Percentiles rank a stretch among this genome's conserved stretches.
These are phyloP conservation scores for Amniataba percoides DNA, from an alignment of 2,797 vertebrate genomes.

Conservation along the genomic window DNA sequence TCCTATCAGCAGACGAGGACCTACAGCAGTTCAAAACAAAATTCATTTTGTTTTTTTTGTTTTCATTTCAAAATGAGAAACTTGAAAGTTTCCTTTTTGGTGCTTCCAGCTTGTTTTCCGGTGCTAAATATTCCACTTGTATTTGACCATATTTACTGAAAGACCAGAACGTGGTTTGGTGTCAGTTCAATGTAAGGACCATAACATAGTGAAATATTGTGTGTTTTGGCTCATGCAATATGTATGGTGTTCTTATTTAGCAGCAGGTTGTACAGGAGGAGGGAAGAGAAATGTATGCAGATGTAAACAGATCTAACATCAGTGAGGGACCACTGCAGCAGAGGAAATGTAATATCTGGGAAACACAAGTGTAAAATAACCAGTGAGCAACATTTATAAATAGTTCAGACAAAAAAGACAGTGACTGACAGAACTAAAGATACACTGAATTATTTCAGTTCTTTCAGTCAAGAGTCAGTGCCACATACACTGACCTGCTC, in stretches of 20 bases:
- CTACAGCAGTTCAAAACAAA: neutral
- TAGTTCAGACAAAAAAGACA: neutral
- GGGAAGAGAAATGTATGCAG: neutral
- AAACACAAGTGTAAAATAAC: neutral
- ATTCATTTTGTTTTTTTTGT: neutral
- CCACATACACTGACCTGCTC: no score
- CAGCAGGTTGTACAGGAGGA: neutral
- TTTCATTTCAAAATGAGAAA: neutral
- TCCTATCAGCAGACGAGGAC: constrained; percentile 2
- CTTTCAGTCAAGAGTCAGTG: neutral
- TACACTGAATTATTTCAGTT: neutral
- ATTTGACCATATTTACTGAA: neutral
- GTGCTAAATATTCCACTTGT: neutral
- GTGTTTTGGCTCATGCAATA: neutral
- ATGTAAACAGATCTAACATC: neutral
- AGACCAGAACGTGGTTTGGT: neutral
- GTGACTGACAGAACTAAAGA: neutral
- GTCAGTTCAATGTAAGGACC: neutral
- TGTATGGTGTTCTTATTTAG: neutral
- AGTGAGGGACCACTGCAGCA: neutral
- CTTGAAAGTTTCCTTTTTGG: neutral
- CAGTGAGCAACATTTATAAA: neutral
- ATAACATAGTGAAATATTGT: neutral
- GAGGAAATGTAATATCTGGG: neutral
- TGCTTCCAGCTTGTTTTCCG: neutral